These are phyloP conservation scores for Meta bourneti DNA, from an alignment of 2,888 invertebrate species.

Conservation along the genomic window DNA sequence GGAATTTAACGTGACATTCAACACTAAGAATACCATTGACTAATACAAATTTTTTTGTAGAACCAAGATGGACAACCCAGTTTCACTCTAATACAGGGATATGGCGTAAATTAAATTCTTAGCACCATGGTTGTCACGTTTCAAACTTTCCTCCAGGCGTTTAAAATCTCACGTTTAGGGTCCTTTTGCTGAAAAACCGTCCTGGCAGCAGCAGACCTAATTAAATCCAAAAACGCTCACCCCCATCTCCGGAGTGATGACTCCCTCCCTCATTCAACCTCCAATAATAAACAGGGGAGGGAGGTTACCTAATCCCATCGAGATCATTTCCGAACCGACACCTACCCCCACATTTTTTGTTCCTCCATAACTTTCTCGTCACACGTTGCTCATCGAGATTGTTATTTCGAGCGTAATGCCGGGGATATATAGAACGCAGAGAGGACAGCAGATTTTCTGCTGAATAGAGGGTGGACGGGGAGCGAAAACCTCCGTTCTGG, in stretches of 20 bases:
- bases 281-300: slow-evolving; percentile 19
- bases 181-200: too few species aligned
- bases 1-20: too few species aligned
- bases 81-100: too few species aligned
- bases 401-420: slow-evolving; percentile 70
- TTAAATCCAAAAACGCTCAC: slow-evolving; percentile 16
- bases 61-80: too few species aligned
- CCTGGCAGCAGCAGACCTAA: neutral
- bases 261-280: neutral
- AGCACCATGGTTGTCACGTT: too few species aligned
- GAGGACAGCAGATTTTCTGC: slow-evolving; percentile 54
- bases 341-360: slow-evolving; percentile 32
- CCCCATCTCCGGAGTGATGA: neutral
- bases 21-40: too few species aligned
- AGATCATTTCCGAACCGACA: slow-evolving; percentile 48
- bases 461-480: slow-evolving; percentile 36
- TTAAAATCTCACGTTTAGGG: too few species aligned
- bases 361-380: neutral
- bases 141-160: too few species aligned
- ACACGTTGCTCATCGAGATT: slow-evolving; percentile 59
- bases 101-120: too few species aligned
- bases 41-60: too few species aligned
- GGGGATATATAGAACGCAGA: slow-evolving; percentile 61
- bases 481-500: neutral
- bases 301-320: neutral